Base-by-base conservation (phyloP, 2,888 invertebrate species). In the Thereva nobilitata region DNA sequence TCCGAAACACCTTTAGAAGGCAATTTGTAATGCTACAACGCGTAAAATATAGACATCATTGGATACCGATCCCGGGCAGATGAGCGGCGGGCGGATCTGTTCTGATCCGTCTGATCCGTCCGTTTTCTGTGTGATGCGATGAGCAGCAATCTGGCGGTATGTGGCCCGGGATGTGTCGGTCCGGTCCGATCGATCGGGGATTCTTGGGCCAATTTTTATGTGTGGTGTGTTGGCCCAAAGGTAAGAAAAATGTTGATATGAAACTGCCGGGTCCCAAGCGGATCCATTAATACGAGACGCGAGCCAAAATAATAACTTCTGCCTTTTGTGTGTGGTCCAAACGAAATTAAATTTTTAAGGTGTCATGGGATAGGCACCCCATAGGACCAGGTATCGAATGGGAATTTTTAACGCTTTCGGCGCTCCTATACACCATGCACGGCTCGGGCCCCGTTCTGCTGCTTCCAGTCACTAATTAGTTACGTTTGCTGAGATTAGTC, bases 1-100 rank as follows among this genome's bases (percentile, higher is more conserved):
- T 73, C 70, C 64, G 71, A 72, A 72, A 73, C 72, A 72, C 73
- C 72, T 72, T 72, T 72, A 64, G 67, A 70, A 66, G 71, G 66
- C 65, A 70, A 71, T 70, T 70, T 68, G 67, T 67, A 57, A 67
- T 68, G 70, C 66, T 70, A 66, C 67, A 68, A 64, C 61, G 64
- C 66, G 61, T 70, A 67, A 70, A 70, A 70, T 70, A 70, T 68
- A 70, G 70, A 70, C 70, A 70, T 70, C 70, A 70, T 68, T 54
- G 44, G 55, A 49, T 35, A 10, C 65, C 54, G 47, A 38, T 54
- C 40, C 44, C 55, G 56, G 23, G 23, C 37, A 64, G 65, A 54
- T 66, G 66, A 65, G 40, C 67, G 57, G 38, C 42, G 61, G 68
- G 68, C 55, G 57, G 38, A 57, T 23, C 23, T 23, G 23, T 2